Base-by-base conservation (phyloP, 2,113 vertebrate genomes). In the Chaenogobius annularis region DNA sequence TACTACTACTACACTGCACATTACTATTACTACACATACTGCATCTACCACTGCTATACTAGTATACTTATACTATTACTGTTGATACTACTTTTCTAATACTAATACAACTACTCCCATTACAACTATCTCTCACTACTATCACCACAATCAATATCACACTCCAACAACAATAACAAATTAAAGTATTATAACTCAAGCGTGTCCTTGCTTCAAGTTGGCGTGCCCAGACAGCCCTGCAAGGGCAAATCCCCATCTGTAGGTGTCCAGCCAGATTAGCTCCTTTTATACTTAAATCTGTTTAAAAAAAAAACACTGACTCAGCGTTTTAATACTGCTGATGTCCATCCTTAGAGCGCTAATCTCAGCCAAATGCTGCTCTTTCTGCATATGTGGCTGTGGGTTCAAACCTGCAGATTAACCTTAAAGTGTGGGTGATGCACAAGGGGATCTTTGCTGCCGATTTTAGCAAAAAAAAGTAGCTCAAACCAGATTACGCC, bases 311-410 rank as follows among this genome's bases (percentile, higher is more conserved):
- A 58, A 58, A 58, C 22, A 23, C 31, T 83, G 89, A 90, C 77
- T 89, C 87, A 89, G 85, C 83, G 78, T 80, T 19, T 50, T 40
- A 81, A 82, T 83, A 84, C 56, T 85, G 82, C 86, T 88, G 87
- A 88, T 90, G 82, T 72, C 83, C 81, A 83, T 90, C 86, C 86
- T 64, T 74, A 75, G 79, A 43, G 81, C 62, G 14, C 66, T 84
- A 84, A 89, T 88, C 87, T 86, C 68, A n/a, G 2, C 71, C 79
- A 76, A 77, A 81, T 50, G 73, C 71, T 44, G 73, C 69, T 37
- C 15, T 43, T 80, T 52, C 59, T 77, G 64, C 65, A 40, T 44
- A 23, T 50, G 19, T 43, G 40, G 73, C 70, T 31, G 52, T 43
- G 12, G 68, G 35, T 66, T 78, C 58, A 62, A 56, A 67, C 59